phyloP scores from a whole-genome alignment of 1,140 invertebrate genomes.

The Steinernema feltiae region DNA sequence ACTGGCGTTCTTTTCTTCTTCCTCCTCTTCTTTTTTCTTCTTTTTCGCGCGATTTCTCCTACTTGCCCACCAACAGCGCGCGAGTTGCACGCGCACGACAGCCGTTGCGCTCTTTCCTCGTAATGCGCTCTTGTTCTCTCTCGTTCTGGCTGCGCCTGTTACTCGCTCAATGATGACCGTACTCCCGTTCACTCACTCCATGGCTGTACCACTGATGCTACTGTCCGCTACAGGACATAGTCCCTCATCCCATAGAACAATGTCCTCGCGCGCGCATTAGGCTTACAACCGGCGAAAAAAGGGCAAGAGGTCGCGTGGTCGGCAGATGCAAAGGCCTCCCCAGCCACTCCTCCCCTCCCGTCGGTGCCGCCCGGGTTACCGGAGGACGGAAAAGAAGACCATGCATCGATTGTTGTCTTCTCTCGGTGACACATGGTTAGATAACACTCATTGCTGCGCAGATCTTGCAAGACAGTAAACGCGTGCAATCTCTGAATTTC shows the following conservation, averaged over 20 bases:
- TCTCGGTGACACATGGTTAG: not conserved
- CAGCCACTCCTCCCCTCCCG: not conserved
- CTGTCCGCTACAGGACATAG: too few relatives aligned
- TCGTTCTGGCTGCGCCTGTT: not conserved
- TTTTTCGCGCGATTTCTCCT: not conserved
- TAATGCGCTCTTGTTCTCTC: not conserved
- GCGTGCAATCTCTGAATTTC: too few relatives aligned
- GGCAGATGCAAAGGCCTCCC: slow-evolving; percentile 8
- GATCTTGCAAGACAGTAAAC: too few relatives aligned
- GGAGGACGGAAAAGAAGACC: not conserved
- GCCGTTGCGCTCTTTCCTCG: not conserved
- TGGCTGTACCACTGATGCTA: too few relatives aligned
- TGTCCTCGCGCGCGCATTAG: too few relatives aligned
- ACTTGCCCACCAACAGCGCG: slow-evolving; percentile 6
- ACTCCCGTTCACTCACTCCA: too few relatives aligned
- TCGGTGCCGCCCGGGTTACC: not conserved
- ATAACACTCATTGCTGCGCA: too few relatives aligned
- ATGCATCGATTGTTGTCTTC: too few relatives aligned
- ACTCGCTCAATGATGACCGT: too few relatives aligned
- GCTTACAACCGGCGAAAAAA: not conserved
- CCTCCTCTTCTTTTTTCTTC: not conserved
- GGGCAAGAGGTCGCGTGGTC: not conserved
- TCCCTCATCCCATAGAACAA: too few relatives aligned
- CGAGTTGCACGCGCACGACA: slow-evolving; percentile 7
- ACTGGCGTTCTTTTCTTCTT: not conserved